Conservation (phyloP, 2,113 vertebrate species). For the Vireo altiloquus region DNA sequence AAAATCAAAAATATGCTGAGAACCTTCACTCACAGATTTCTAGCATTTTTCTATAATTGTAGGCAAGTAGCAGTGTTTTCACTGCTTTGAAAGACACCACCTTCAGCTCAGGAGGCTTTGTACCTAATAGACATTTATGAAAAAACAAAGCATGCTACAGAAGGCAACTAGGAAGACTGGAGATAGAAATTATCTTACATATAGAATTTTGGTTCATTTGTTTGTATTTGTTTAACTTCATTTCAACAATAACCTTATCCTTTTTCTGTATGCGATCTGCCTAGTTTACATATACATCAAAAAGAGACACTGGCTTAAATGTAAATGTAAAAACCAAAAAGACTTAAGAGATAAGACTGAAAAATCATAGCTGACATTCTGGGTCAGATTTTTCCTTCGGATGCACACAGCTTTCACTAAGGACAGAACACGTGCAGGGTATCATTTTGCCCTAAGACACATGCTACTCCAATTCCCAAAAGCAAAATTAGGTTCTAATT, state of each 20-base stretch:
- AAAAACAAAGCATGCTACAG: neutral
- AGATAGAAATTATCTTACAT: neutral
- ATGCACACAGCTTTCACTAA: neutral
- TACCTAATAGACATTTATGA: neutral
- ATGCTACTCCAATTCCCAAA: neutral
- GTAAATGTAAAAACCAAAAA: neutral
- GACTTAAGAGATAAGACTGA: neutral
- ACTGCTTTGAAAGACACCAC: neutral
- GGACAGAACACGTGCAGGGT: neutral
- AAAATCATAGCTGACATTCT: neutral
- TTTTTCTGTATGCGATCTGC: neutral
- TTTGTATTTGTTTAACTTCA: neutral
- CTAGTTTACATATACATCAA: neutral
- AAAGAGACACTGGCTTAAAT: neutral
- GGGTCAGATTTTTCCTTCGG: neutral
- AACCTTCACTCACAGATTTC: neutral
- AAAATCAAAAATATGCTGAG: neutral
- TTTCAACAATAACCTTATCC: neutral
- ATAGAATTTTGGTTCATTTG: neutral
- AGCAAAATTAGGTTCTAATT: neutral
- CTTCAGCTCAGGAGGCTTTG: neutral
- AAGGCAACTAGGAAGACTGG: neutral
- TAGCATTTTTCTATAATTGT: neutral
- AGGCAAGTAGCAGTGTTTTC: neutral
- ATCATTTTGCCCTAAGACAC: neutral